These are phyloP conservation scores for Yponomeuta plumbellus DNA, from an alignment of 2,888 invertebrate species.

Conservation along the genomic window DNA sequence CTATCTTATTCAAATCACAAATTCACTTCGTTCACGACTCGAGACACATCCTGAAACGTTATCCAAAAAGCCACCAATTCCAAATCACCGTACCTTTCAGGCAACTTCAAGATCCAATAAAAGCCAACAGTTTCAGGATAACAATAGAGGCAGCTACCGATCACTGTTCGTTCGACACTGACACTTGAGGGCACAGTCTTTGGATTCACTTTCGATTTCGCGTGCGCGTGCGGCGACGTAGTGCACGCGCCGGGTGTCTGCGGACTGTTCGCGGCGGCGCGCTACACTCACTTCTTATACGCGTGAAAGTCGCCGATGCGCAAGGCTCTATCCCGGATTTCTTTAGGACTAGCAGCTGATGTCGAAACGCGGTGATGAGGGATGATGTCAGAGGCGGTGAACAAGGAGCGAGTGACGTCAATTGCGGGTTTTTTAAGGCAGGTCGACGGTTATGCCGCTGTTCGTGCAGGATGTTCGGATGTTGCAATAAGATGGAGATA, in stretches of 20 bases:
- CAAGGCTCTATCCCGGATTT: constrained; percentile 62
- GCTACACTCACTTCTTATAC: constrained; percentile 59
- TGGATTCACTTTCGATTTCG: constrained; percentile 65
- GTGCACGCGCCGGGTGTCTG: constrained; percentile 36
- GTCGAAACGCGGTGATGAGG: not conserved
- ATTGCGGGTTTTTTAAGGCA: not conserved
- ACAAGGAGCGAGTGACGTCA: constrained; percentile 2
- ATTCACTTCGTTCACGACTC: not conserved
- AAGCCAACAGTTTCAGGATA: constrained; percentile 64
- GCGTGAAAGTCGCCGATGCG: constrained; percentile 57
- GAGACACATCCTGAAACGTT: not conserved
- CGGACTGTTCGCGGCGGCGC: constrained; percentile 67
- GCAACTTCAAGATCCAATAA: constrained; percentile 37
- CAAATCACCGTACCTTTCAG: constrained; percentile 54
- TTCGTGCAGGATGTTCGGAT: not conserved
- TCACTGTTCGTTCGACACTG: constrained; percentile 70
- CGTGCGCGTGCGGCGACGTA: constrained; percentile 29
- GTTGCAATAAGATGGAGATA: not conserved
- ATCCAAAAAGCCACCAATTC: constrained; percentile 28
- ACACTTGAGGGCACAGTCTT: constrained; percentile 51
- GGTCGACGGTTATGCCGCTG: not conserved
- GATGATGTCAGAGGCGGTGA: not conserved
- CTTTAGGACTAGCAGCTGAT: constrained; percentile 13
- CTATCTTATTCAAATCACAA: constrained; percentile 1
- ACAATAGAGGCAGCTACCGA: constrained; percentile 59